Base-by-base conservation (phyloP, 2,113 vertebrate species). In the Eulacestoma nigropectus region DNA sequence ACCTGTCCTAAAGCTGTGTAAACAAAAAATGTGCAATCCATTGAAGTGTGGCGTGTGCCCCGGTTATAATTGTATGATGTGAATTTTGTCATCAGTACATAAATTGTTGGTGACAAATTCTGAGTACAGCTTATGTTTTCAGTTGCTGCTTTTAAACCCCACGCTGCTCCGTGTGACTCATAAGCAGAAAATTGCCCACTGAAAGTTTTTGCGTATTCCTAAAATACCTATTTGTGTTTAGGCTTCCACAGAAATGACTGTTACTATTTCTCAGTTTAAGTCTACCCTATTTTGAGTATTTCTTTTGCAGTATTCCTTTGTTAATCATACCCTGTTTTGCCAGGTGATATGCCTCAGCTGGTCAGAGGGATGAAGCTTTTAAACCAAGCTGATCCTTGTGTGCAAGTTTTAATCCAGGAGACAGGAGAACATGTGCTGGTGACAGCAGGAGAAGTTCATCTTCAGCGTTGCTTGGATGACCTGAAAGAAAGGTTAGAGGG, bases 371-470 rank as follows among this genome's bases (percentile, higher is more conserved):
- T 99, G 99, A 99, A 98, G 84, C 97, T 99, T 90, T 96, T 99
- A 97, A 99, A 99, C 98, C 99, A 99, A 91, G 99, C 99, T 9
- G 99, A 99, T 95, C 99, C 99, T 0, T 99, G 99, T 72, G 99
- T 98, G 17, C 98, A 99, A 77, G 98, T 99, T 87, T 97, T 99
- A 89, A 99, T 99, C 89, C 99, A 99, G 97, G 99, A 99, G 93
- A 99, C 98, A 0, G 99, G 99, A 65, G 99, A 99, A 78, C 99
- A 99, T 13, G 99, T 99, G 63, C 96, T 99, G 74, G 98, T 99
- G 90, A 99, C 99, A 4, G 99, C 99, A 3, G 99, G 99, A 72
- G 99, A 99, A 94, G 99, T 99, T 93, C 99, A 99, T 93, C 98
- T 99, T 33, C 99, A 99, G 60, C 99, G 99, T 60, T 99, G 99